phyloP scores from a whole-genome alignment of 2,888 invertebrate genomes.

The Bhutanitis thaidina region DNA sequence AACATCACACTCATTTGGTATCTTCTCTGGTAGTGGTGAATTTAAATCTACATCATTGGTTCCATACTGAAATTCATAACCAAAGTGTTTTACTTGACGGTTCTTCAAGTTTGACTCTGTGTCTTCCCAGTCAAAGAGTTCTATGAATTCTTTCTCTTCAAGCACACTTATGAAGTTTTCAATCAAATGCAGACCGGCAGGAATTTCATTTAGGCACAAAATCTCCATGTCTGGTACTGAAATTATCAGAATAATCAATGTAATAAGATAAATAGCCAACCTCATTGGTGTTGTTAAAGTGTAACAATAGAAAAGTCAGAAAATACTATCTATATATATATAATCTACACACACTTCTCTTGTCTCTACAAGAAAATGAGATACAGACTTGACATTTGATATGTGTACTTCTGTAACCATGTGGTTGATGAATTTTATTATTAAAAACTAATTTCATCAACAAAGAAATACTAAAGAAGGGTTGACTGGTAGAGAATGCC shows the following conservation, averaged over 20 bases:
- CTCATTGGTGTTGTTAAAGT: too few species aligned
- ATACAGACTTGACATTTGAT: too few species aligned
- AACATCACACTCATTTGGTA: slow-evolving; percentile 85
- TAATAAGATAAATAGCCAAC: neutral
- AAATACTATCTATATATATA: too few species aligned
- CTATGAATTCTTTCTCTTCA: slow-evolving; percentile 83
- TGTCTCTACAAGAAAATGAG: too few species aligned
- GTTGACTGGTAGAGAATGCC: too few species aligned
- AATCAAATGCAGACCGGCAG: slow-evolving; percentile 85
- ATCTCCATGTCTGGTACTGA: slow-evolving; percentile 59
- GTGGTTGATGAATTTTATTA: too few species aligned
- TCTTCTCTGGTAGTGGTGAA: slow-evolving; percentile 81
- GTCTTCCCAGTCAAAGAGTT: slow-evolving; percentile 76
- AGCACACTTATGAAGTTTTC: slow-evolving; percentile 84
- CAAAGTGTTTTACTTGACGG: slow-evolving; percentile 93
- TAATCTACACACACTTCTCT: too few species aligned
- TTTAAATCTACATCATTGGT: slow-evolving; percentile 90
- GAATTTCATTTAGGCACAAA: slow-evolving; percentile 59
- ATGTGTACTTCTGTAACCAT: too few species aligned
- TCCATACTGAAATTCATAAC: slow-evolving; percentile 94
- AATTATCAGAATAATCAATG: slow-evolving; percentile 30
- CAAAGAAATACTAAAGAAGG: too few species aligned
- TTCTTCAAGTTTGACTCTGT: slow-evolving; percentile 83
- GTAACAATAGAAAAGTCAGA: too few species aligned
- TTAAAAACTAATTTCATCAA: too few species aligned